Base-by-base conservation (phyloP, 2,888 invertebrate species). In the Cantharis rustica region DNA sequence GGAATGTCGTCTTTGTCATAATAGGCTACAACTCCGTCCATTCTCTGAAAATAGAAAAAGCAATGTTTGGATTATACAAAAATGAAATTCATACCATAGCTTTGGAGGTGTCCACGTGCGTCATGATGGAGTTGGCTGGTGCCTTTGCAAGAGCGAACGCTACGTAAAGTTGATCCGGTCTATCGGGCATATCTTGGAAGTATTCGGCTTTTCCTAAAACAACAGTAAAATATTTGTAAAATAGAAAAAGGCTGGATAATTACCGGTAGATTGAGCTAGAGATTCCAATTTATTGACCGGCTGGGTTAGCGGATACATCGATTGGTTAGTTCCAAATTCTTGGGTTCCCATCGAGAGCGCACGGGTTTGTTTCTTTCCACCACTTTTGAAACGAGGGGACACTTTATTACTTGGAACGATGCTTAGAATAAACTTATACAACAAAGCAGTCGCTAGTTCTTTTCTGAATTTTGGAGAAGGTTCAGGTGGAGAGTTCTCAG, bases 241-340 rank as follows among this genome's bases (percentile, higher is more conserved):
- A 11, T 47, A 7, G n/a, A 7, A n/a, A 7, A 0, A n/a, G 2
- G 0, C n/a, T 3, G 10, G 0, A 13, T 5, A 66, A 71, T 16
- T 77, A 81, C 83, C 84, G 64, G 84, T 81, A 26, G 81, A 77
- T 81, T 85, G 85, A 63, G 91, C 89, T 9, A 93, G 86, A 0
- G 93, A 93, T 87, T 95, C 95, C 27, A 94, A 80, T 86, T 96
- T 96, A 0, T 92, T 90, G 9, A 95, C 88, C 0, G 95, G 93
- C 84, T 95, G 89, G 79, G 93, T 93, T 13, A 96, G 84, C 0
- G 96, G 96, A 91, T 93, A 95, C 17, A 93, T 84, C 47, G 89
- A 89, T 83, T 92, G 90, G 79, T 93, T 91, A 0, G 93, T 93
- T 71, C 94, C 93, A 84, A 91, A 96, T 61, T 89, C 89, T 86